Conservation (phyloP, 2,113 vertebrate genomes). For the Cavia aperea region DNA sequence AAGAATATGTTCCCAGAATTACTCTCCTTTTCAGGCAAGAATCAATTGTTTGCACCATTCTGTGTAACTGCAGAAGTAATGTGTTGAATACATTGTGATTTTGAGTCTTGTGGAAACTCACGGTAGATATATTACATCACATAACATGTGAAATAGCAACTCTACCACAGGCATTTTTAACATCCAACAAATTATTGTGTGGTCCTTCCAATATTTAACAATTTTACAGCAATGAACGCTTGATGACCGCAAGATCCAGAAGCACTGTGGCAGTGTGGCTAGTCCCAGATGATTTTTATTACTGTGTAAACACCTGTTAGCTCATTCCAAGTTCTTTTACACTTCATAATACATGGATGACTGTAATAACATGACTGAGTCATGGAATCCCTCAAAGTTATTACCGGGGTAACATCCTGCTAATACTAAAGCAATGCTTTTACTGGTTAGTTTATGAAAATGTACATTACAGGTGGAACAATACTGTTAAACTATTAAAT, state of each 20-base stretch:
- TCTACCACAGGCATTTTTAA: slow-evolving; percentile 51
- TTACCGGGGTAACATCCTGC: neutral
- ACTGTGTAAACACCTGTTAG: neutral
- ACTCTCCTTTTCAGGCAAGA: neutral
- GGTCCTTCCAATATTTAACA: neutral
- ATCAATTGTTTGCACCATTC: neutral
- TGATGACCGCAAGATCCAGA: neutral
- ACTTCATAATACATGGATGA: neutral
- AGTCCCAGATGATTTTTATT: slow-evolving; percentile 24
- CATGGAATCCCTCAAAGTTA: slow-evolving; percentile 18
- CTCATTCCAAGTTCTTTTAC: slow-evolving; percentile 40
- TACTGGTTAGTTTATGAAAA: slow-evolving; percentile 16
- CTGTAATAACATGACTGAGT: neutral
- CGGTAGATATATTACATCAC: neutral
- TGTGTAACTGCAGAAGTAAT: neutral
- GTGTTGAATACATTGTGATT: neutral
- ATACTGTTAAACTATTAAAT: slow-evolving; percentile 11
- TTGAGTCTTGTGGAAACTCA: neutral
- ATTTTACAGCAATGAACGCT: neutral
- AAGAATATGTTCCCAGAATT: slow-evolving; percentile 2
- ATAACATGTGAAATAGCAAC: slow-evolving; percentile 29
- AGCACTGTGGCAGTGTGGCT: neutral
- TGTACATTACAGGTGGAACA: neutral
- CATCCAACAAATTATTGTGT: slow-evolving; percentile 15
- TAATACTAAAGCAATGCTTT: slow-evolving; percentile 28